Evolutionary conservation across 2,888 invertebrate species (phyloP).

Genomic region (Latheticus oryzae): DNA sequence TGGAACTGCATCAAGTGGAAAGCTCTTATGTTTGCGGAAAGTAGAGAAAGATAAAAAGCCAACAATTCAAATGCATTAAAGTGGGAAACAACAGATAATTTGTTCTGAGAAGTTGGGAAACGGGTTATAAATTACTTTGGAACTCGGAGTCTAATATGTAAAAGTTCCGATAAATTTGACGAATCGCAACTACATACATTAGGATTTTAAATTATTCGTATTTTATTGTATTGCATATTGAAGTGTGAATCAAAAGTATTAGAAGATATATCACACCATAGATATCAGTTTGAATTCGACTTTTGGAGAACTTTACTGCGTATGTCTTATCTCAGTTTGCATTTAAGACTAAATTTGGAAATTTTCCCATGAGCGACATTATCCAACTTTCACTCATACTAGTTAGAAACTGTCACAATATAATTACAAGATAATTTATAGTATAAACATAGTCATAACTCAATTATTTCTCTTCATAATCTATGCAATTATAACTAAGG

Average conservation of each 20-base stretch:
- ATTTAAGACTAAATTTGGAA: conserved; percentile 36
- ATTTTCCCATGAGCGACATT: conserved; percentile 43
- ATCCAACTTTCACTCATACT: conserved; percentile 44
- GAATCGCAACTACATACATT: conserved; percentile 21
- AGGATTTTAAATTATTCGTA: conserved; percentile 23
- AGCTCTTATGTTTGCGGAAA: conserved; percentile 17
- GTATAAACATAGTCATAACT: conserved; percentile 46
- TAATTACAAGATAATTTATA: conserved; percentile 48
- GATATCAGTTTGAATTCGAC: too few relatives aligned
- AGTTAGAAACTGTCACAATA: conserved; percentile 47
- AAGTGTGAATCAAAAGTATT: conserved; percentile 28
- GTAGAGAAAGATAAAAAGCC: conserved; percentile 33
- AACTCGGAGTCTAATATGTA: conserved; percentile 22
- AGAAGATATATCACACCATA: conserved; percentile 31
- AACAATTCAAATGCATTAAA: conserved; percentile 40
- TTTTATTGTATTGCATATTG: conserved; percentile 27
- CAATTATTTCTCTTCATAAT: conserved; percentile 47
- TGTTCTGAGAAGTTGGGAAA: conserved; percentile 37
- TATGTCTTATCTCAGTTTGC: conserved; percentile 14
- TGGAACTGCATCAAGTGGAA: conserved; percentile 14
- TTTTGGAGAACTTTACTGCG: too few relatives aligned
- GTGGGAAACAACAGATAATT: conserved; percentile 42
- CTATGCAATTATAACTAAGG: conserved; percentile 46
- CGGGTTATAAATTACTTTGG: conserved; percentile 34
- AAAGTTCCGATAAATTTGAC: conserved; percentile 28